Percentiles rank a stretch among this genome's conserved stretches.
Evolutionary conservation across 2,113 vertebrate species (phyloP).

Genomic region (Astur gentilis): DNA sequence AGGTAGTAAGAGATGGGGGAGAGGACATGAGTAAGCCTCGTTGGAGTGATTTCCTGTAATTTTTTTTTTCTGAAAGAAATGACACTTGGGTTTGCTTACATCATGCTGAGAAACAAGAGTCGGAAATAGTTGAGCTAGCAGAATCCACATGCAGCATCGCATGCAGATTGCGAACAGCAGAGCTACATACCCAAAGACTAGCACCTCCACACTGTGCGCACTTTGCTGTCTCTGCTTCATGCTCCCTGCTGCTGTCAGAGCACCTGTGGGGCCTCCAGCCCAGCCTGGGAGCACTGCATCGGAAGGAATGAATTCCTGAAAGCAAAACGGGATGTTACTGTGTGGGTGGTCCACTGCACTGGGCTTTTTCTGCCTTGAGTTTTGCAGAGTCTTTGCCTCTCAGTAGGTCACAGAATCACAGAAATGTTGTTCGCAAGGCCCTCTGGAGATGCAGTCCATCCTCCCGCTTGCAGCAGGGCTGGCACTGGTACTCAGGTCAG

Average conservation of each 20-base stretch:
- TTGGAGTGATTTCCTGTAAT: not conserved
- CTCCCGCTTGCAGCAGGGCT: not conserved
- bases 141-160: not conserved
- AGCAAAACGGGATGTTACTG: accelerated
- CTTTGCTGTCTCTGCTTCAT: not conserved
- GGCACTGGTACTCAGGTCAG: not conserved
- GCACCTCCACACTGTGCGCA: accelerated
- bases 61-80: not conserved
- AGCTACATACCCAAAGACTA: not conserved
- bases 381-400: not conserved
- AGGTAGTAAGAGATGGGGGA: not conserved
- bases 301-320: not conserved
- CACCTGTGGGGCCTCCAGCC: not conserved
- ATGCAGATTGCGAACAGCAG: accelerated
- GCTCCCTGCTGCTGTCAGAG: not conserved
- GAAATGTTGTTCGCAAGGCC: not conserved
- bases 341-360: no score
- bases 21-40: not conserved
- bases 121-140: not conserved
- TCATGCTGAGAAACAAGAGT: not conserved
- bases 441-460: not conserved
- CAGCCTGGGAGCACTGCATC: not conserved
- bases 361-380: not conserved
- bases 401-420: not conserved
- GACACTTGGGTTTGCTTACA: not conserved